Evolutionary conservation across 2,888 invertebrate genomes (phyloP).

Genomic region (Phytoseiulus persimilis): DNA sequence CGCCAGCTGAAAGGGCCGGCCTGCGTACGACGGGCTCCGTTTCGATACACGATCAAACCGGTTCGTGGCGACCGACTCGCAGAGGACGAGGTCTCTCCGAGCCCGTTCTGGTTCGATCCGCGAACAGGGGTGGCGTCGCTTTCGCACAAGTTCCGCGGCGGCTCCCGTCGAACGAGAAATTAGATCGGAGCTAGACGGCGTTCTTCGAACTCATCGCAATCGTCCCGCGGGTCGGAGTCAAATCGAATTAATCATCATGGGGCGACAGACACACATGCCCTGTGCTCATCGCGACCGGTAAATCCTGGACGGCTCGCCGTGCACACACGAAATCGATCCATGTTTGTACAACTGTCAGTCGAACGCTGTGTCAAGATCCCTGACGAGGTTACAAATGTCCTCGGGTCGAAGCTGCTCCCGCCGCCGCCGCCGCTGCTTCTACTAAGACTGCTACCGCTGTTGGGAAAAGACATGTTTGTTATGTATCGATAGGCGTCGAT

Average conservation of each 20-base stretch:
- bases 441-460: no score
- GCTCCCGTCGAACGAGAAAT: no score
- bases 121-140: no score
- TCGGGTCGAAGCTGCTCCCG: not conserved
- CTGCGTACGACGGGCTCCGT: not conserved
- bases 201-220: not conserved
- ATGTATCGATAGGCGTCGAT: not conserved
- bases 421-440: not conserved
- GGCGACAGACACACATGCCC: not conserved
- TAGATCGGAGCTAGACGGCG: no score
- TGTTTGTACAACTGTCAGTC: not conserved
- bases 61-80: not conserved
- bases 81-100: not conserved
- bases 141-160: no score
- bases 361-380: not conserved
- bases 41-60: not conserved
- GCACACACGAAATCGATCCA: not conserved
- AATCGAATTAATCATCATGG: not conserved
- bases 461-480: not conserved
- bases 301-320: not conserved
- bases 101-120: no score
- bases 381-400: constrained; percentile 5
- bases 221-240: not conserved
- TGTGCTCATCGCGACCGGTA: not conserved
- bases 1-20: not conserved